Conservation (phyloP, 1,140 invertebrate species). For the Dermatophagoides farinae region DNA sequence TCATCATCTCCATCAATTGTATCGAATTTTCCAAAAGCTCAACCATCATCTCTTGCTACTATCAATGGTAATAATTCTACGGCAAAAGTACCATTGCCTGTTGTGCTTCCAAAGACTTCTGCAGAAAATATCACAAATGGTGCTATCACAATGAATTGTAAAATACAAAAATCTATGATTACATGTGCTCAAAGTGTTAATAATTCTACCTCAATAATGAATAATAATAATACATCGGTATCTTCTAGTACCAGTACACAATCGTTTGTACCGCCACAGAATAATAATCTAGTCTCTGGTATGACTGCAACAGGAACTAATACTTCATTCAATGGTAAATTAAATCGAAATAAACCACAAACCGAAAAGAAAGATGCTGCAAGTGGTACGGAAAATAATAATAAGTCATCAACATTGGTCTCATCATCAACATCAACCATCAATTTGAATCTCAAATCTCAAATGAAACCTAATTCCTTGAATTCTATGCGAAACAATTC, state of each 20-base stretch:
- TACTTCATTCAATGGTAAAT: neutral
- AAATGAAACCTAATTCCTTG: too few relatives aligned
- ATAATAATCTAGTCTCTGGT: neutral
- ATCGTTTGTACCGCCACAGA: neutral
- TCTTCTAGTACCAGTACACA: neutral
- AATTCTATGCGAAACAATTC: too few relatives aligned
- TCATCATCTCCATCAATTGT: too few relatives aligned
- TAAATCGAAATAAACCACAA: neutral
- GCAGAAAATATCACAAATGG: too few relatives aligned
- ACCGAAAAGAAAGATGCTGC: neutral
- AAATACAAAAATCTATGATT: too few relatives aligned
- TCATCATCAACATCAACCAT: neutral
- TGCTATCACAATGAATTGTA: too few relatives aligned
- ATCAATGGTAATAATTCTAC: too few relatives aligned
- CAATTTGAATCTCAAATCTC: neutral
- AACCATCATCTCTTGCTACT: too few relatives aligned
- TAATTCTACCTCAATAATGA: neutral
- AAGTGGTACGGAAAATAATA: neutral
- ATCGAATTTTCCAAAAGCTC: too few relatives aligned
- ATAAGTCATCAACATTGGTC: neutral
- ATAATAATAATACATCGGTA: neutral
- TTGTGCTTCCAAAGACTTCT: too few relatives aligned
- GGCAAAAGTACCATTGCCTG: too few relatives aligned
- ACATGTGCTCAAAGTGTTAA: neutral
- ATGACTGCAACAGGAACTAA: neutral